Evolutionary conservation across 2,113 vertebrate species (phyloP).

Genomic region (Aleadryas rufinucha): DNA sequence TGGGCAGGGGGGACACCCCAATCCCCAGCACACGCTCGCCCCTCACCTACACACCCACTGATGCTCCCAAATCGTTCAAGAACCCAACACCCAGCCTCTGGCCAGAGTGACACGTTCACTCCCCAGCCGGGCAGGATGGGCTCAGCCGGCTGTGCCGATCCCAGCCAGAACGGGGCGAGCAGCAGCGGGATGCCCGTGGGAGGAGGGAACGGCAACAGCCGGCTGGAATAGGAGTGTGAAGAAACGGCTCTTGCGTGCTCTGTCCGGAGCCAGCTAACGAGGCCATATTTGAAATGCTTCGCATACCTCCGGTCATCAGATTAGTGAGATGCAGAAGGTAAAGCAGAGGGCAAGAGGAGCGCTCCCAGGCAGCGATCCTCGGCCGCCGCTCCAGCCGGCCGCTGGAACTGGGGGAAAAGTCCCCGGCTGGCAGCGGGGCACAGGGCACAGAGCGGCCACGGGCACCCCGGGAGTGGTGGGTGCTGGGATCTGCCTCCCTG

Average conservation of each 20-base stretch:
- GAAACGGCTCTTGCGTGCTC: conserved; percentile 46
- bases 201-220: background rate
- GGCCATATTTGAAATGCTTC: conserved; percentile 64
- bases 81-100: accelerated
- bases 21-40: accelerated
- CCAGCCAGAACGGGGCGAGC: accelerated
- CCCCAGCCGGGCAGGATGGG: accelerated
- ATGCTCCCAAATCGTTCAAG: background rate
- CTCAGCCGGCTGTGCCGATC: accelerated
- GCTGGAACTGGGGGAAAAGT: background rate
- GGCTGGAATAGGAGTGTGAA: conserved; percentile 10
- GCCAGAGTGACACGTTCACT: background rate
- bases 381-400: background rate
- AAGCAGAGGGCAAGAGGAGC: conserved; percentile 58
- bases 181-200: background rate
- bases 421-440: accelerated
- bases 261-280: conserved; percentile 55
- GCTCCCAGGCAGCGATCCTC: background rate
- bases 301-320: conserved; percentile 66
- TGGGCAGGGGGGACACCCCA: background rate
- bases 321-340: conserved; percentile 64
- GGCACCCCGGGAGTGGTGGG: accelerated
- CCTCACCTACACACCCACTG: accelerated
- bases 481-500: background rate
- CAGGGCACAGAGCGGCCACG: accelerated